Evolutionary conservation across 1,140 invertebrate genomes (phyloP), one percentile per base, ranked within the genome.

Genomic region (Limonius californicus): DNA sequence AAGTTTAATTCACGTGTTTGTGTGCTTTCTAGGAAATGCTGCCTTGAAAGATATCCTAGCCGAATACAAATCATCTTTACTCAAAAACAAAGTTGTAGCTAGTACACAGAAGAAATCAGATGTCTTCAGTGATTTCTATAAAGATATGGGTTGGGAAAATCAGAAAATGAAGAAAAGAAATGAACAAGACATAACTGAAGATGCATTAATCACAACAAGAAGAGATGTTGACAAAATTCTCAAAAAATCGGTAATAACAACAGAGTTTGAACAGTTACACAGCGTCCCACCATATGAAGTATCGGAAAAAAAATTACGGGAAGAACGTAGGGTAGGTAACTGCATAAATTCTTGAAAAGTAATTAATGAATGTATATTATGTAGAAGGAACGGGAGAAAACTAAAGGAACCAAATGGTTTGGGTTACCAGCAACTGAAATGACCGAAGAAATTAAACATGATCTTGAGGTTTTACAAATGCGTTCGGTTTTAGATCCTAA

Each of bases 401-500:
- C 90, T 0, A 94, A 90, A 74, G 94, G 94, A 1, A 81, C 84
- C 1, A 81, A 85, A 56, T 98, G 96, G 96, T 97, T 87, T 75
- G 84, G 93, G 72, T 81, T 98, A 77, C 85, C 87, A 39, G 90
- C 90, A 0, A 87, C 92, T 50, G 93, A 97, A 75, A 74, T 97
- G 64, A 96, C 91, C 0, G 88, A 94, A 18, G 93, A 97, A 76
- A 74, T 89, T 3, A 89, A 89, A 73, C 88, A 89, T 71, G 94
- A 98, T 76, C 80, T 98, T 4, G 84, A 92, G 78, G 77, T 97
- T 2, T 75, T 99, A 0, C 88, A 92, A 78, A 96, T 98, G 94
- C 85, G 96, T 72, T 89, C 90, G n/a, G 90, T 85, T 3, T 78
- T 98, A 1, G 90, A 98, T 81, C 89, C 92, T 0, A 97, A 96